These are phyloP conservation scores for Anastrepha obliqua DNA, from an alignment of 1,140 invertebrate genomes.

Conservation along the genomic window DNA sequence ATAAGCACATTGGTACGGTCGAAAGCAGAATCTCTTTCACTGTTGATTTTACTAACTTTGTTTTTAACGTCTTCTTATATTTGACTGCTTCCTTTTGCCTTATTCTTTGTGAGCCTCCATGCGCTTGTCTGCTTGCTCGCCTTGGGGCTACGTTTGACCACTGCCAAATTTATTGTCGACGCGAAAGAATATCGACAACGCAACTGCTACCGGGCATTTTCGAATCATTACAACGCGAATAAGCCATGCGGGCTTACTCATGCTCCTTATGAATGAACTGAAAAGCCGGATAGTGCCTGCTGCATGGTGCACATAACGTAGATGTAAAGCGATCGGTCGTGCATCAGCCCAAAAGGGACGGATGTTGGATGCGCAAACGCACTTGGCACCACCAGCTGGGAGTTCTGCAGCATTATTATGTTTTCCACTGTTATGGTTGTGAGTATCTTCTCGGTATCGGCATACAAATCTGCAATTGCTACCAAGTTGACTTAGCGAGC, in stretches of 20 bases:
- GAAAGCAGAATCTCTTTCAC: neutral
- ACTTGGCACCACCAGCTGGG: neutral
- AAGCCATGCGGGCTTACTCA: neutral
- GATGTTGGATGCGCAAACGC: conserved; percentile 24
- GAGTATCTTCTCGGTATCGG: neutral
- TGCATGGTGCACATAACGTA: neutral
- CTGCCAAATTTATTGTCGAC: conserved; percentile 50
- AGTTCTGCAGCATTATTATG: conserved; percentile 54
- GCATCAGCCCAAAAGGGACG: conserved; percentile 40
- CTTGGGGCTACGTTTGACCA: conserved; percentile 39
- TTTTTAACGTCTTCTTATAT: conserved; percentile 50
- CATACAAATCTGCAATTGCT: conserved; percentile 37
- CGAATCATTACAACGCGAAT: conserved; percentile 28
- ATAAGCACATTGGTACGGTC: neutral
- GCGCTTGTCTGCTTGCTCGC: neutral
- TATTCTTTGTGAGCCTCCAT: neutral
- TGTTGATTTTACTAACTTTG: conserved; percentile 22
- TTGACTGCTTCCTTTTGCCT: neutral
- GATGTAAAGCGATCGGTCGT: neutral
- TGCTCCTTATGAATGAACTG: conserved; percentile 24
- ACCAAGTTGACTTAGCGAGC: neutral
- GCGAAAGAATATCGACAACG: conserved; percentile 46
- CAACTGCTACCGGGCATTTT: conserved; percentile 53
- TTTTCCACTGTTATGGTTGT: neutral
- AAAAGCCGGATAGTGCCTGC: neutral